phyloP scores from a whole-genome alignment of 2,113 vertebrate species.

The Cheilinus undulatus region DNA sequence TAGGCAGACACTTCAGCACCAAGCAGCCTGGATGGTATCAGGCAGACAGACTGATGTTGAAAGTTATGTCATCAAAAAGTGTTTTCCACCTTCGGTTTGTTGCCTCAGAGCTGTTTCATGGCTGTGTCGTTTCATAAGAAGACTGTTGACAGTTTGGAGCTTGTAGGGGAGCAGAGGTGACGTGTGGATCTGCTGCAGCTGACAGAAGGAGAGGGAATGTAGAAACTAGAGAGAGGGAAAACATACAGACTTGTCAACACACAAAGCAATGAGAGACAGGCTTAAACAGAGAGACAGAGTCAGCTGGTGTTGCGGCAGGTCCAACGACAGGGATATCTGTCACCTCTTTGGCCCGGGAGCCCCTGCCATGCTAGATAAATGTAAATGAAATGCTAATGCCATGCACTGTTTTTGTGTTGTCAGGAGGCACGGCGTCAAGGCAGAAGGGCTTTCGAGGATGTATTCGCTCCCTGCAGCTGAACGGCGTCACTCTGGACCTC shows the following conservation, averaged over 20 bases:
- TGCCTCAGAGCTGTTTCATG: constrained; percentile 37
- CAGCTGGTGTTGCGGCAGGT: background rate
- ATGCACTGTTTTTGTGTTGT: constrained; percentile 7
- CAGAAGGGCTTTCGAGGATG: constrained; percentile 95
- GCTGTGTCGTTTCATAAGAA: constrained; percentile 40
- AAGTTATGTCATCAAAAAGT: background rate
- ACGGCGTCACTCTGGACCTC: constrained; percentile 90
- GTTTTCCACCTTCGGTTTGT: constrained; percentile 24
- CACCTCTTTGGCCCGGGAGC: background rate
- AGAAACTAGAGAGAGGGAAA: background rate
- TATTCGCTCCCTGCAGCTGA: constrained; percentile 91
- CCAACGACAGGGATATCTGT: background rate
- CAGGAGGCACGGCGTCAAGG: constrained; percentile 93
- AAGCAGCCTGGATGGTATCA: background rate
- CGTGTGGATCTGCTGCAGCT: constrained; percentile 29
- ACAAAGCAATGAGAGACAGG: background rate
- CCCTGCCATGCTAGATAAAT: background rate
- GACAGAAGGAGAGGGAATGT: constrained; percentile 28
- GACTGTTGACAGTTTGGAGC: constrained; percentile 46
- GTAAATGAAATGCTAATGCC: constrained; percentile 7
- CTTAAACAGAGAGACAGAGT: background rate
- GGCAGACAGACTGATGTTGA: constrained; percentile 15
- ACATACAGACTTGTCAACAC: background rate
- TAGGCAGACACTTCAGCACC: background rate
- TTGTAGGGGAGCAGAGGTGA: constrained; percentile 22